Conservation (phyloP, 1,140 invertebrate species). For the Drosophila willistoni region DNA sequence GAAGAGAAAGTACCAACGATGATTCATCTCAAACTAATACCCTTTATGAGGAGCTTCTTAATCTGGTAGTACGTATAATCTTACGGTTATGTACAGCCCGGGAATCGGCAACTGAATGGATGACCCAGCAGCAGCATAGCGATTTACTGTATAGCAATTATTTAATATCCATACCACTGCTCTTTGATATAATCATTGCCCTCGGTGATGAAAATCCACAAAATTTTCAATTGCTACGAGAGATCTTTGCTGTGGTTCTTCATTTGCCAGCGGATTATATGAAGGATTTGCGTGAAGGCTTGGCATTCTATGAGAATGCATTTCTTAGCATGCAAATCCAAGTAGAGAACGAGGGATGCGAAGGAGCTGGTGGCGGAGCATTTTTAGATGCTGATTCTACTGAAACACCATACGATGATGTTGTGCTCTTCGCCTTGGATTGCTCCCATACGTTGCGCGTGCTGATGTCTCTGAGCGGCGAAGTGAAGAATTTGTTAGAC, state of each 20-base stretch:
- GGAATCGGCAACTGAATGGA: conserved; percentile 89
- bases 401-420: conserved; percentile 85
- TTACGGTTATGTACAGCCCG: conserved; percentile 89
- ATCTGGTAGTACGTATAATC: conserved; percentile 88
- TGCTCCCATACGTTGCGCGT: conserved; percentile 87
- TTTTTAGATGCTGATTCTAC: conserved; percentile 50
- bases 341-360: conserved; percentile 76
- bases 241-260: conserved; percentile 88
- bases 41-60: conserved; percentile 85
- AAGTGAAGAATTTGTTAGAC: conserved; percentile 81
- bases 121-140: conserved; percentile 87
- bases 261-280: conserved; percentile 88
- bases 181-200: conserved; percentile 90
- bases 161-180: conserved; percentile 91
- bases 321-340: conserved; percentile 78
- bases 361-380: conserved; percentile 71
- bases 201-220: conserved; percentile 86
- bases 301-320: conserved; percentile 84
- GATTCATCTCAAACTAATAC: conserved; percentile 41
- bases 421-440: conserved; percentile 89
- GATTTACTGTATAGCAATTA: conserved; percentile 91
- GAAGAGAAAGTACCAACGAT: conserved; percentile 74
- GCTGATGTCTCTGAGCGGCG: conserved; percentile 86
- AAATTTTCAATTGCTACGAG: conserved; percentile 86
- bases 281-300: conserved; percentile 86